Conservation (phyloP, 2,888 invertebrate species). For the Parelbella ahira region DNA sequence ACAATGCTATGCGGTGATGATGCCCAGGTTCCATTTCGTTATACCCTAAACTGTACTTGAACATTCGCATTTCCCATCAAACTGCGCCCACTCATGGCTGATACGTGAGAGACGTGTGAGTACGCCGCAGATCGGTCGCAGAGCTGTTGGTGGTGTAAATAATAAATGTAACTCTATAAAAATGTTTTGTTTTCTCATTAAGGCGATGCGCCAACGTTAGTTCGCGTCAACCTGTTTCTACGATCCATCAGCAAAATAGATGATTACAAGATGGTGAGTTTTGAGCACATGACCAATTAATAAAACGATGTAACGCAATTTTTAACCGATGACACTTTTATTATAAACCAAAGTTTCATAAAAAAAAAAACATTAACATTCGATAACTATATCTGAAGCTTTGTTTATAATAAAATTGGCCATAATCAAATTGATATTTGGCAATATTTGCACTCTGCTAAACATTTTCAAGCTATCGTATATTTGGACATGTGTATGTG, state of each 20-base stretch:
- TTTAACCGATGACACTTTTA: constrained; percentile 47
- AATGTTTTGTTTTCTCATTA: constrained; percentile 67
- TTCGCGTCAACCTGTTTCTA: constrained; percentile 96
- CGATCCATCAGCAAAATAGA: constrained; percentile 99
- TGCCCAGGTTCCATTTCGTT: constrained; percentile 44
- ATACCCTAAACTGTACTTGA: constrained; percentile 27
- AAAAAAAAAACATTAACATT: too few relatives aligned
- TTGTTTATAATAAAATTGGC: constrained; percentile 67
- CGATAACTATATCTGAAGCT: too few relatives aligned
- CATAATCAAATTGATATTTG: constrained; percentile 51
- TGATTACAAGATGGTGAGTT: constrained; percentile 99
- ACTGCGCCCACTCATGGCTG: constrained; percentile 30
- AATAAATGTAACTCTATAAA: constrained; percentile 22
- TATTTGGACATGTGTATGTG: constrained; percentile 55
- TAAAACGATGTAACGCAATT: constrained; percentile 31
- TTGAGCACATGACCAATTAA: constrained; percentile 52
- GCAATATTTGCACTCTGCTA: constrained; percentile 69
- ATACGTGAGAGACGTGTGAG: constrained; percentile 28
- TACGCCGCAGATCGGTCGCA: constrained; percentile 16
- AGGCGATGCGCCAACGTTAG: constrained; percentile 92
- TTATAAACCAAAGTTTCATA: constrained; percentile 60
- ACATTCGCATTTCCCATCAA: constrained; percentile 61
- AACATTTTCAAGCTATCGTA: constrained; percentile 61
- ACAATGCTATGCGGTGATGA: constrained; percentile 23
- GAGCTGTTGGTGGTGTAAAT: constrained; percentile 29